These are phyloP conservation scores for Cataglyphis albicans DNA, from an alignment of 2,888 invertebrate genomes.

Conservation along the genomic window DNA sequence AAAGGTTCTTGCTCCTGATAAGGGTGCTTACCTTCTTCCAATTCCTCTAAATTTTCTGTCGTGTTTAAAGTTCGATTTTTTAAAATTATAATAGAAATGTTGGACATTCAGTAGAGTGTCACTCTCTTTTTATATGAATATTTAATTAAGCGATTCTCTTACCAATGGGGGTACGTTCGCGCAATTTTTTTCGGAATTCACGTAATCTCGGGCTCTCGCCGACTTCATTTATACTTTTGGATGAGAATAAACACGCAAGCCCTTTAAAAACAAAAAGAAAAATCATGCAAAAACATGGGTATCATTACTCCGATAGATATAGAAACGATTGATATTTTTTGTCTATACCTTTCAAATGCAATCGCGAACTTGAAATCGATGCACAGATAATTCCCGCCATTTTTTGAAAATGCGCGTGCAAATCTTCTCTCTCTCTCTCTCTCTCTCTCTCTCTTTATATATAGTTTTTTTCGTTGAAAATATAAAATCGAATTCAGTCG, in stretches of 20 bases:
- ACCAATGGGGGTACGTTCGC: conserved; percentile 88
- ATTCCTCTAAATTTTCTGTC: conserved; percentile 92
- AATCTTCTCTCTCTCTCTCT: not conserved
- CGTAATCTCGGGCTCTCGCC: conserved; percentile 87
- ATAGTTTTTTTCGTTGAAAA: not conserved
- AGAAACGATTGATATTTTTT: not conserved
- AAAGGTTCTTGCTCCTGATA: conserved; percentile 94
- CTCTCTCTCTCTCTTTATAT: not conserved
- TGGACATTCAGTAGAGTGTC: not conserved
- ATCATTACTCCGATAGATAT: not conserved
- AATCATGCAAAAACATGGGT: not conserved
- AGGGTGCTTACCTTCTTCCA: conserved; percentile 90
- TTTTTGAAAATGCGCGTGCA: not conserved
- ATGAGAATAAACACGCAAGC: conserved; percentile 66
- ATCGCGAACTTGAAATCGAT: conserved; percentile 7
- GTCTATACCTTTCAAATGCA: conserved; percentile 13
- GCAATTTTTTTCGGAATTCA: conserved; percentile 92
- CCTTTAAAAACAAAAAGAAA: conserved; percentile 54
- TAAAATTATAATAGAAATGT: not conserved
- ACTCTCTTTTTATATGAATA: not conserved
- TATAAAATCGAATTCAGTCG: not conserved
- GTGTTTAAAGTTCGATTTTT: conserved; percentile 72
- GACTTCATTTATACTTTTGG: conserved; percentile 76
- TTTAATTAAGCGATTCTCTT: conserved; percentile 72
- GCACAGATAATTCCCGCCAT: conserved; percentile 25